Conservation (phyloP, 2,888 invertebrate genomes). For the Thalpophila matura region DNA sequence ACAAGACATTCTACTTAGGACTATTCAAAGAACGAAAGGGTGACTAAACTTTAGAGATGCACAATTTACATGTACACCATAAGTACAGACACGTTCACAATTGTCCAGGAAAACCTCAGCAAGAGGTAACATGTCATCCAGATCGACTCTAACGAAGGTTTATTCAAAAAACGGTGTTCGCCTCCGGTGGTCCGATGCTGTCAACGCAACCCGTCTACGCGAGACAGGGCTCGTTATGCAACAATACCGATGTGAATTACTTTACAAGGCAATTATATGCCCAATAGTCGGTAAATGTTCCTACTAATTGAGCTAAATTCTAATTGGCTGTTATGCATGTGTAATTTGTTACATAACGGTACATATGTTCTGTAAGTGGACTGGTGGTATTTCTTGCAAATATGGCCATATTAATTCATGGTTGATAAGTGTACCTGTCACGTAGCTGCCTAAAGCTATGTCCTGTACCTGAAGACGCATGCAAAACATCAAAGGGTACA, state of each 20-base stretch:
- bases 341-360: conserved; percentile 13
- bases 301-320: conserved; percentile 45
- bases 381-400: conserved; percentile 1
- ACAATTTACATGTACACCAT: conserved; percentile 50
- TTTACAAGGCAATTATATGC: conserved; percentile 63
- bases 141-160: conserved; percentile 81
- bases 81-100: conserved; percentile 53
- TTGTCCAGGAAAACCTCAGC: conserved; percentile 65
- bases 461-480: conserved; percentile 33
- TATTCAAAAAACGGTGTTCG: conserved; percentile 82
- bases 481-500: conserved; percentile 32
- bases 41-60: conserved; percentile 19
- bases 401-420: conserved; percentile 12
- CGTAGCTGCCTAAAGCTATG: conserved; percentile 44
- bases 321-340: conserved; percentile 31
- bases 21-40: conserved; percentile 26
- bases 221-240: conserved; percentile 71
- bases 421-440: conserved; percentile 30
- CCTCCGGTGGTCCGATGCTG: conserved; percentile 84
- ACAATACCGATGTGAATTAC: conserved; percentile 71
- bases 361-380: neutral
- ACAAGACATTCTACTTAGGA: too few species aligned
- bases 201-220: conserved; percentile 65
- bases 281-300: conserved; percentile 43
- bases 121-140: conserved; percentile 77